These are phyloP conservation scores for Nyctalus aviator DNA, from an alignment of 2,797 vertebrate genomes.

Conservation along the genomic window DNA sequence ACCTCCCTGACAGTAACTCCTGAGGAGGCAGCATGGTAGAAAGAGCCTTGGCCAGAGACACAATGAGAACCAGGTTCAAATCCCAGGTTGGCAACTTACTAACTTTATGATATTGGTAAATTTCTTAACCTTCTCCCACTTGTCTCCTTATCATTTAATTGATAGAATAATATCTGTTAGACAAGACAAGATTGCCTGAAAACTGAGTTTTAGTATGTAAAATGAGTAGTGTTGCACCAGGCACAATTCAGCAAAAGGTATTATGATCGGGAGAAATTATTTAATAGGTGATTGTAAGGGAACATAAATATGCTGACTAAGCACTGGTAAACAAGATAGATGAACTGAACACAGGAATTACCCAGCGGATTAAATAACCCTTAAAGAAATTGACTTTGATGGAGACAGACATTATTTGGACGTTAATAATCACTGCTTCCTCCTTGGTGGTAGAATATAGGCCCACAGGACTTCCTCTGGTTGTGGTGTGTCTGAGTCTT, in stretches of 20 bases:
- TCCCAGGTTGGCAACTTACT: background rate
- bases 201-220: background rate
- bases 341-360: background rate
- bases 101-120: background rate
- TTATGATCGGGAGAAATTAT: background rate
- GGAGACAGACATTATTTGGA: background rate
- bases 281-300: background rate
- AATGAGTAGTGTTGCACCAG: background rate
- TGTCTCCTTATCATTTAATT: background rate
- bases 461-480: background rate
- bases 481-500: background rate
- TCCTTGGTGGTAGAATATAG: background rate
- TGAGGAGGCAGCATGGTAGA: background rate
- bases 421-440: background rate
- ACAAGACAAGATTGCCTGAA: background rate
- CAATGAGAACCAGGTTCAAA: background rate
- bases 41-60: background rate
- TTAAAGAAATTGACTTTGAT: slow-evolving; percentile 6
- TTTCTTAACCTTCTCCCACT: background rate
- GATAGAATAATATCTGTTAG: background rate
- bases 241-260: background rate
- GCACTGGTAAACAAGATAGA: background rate
- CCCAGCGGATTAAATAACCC: background rate
- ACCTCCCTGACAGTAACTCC: background rate
- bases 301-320: background rate